phyloP scores from a whole-genome alignment of 1,140 invertebrate genomes.

The Caerostris darwini region DNA sequence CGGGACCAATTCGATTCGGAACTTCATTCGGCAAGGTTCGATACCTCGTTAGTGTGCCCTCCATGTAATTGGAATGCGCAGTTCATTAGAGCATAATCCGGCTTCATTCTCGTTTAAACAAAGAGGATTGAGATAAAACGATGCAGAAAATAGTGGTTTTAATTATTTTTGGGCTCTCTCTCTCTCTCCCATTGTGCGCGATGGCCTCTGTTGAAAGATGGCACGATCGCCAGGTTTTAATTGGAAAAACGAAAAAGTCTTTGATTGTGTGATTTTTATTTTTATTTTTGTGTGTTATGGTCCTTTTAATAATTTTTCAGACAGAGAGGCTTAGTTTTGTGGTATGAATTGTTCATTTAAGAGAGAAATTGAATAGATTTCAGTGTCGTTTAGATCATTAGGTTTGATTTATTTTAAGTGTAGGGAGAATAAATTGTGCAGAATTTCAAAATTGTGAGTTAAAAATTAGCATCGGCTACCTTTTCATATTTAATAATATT shows the following conservation, averaged over 20 bases:
- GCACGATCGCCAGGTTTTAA: neutral
- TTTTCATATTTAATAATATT: no score
- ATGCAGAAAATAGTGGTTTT: slow-evolving; percentile 47
- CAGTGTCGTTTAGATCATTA: neutral
- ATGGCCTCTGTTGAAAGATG: neutral
- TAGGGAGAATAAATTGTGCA: neutral
- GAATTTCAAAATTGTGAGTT: neutral
- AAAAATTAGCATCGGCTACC: neutral
- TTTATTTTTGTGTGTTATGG: neutral
- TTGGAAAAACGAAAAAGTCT: slow-evolving; percentile 28
- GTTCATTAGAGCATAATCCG: slow-evolving; percentile 63
- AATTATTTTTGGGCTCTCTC: slow-evolving; percentile 41
- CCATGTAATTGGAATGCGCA: slow-evolving; percentile 61
- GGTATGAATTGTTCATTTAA: neutral
- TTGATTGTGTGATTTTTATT: neutral
- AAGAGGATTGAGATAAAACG: slow-evolving; percentile 22
- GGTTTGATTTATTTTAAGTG: neutral
- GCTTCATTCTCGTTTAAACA: slow-evolving; percentile 57
- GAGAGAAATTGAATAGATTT: neutral
- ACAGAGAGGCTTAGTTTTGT: neutral
- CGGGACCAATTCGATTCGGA: slow-evolving; percentile 28
- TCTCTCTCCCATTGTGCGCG: neutral
- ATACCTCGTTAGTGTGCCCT: slow-evolving; percentile 54
- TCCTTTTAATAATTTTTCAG: neutral
- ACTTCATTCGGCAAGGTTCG: slow-evolving; percentile 43